Evolutionary conservation across 1,140 invertebrate genomes (phyloP), one percentile per base, ranked within the genome.

Genomic region (Telenomus remus): DNA sequence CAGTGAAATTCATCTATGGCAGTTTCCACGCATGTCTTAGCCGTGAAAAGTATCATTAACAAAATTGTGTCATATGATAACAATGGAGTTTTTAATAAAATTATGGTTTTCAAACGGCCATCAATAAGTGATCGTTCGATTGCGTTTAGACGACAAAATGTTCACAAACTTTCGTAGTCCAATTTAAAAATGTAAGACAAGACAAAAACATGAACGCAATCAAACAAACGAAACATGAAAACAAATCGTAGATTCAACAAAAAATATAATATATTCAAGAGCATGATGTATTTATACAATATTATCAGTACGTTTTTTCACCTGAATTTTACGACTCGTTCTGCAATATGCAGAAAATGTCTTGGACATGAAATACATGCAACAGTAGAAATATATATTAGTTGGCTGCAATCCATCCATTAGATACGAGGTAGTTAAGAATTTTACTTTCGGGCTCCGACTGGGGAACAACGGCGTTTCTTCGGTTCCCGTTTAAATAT

Each of bases 401-500:
- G 56, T 87, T 88, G 54, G 87, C 88, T 72, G 82, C 85, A 64
- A 88, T 88, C 84, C 86, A 88, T 63, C 88, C 88, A 63, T 83
- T 87, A 49, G 86, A 81, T 80, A 89, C 85, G 57, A 89, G 80
- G 76, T 88, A 89, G 83, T 89, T 82, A 49, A 89, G 80, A 78
- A 89, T 89, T 78, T 86, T 87, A 81, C 82, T 88, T 65, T 89
- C 87, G 61, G 87, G 86, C 78, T 88, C 88, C 50, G 87, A 88
- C 14, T 88, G 86, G 66, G 86, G 85, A 76, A 85, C 69, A 61
- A 88, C 74, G 27, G 59, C 79, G 16, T 84, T 82, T 85, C 73
- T 86, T 65, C 80, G 84, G 70, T 87, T 86, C 76, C 87, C 86
- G 59, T 85, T 88, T 46, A 88, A 78, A 79, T 88, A 87, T 82